Evolutionary conservation across 2,888 invertebrate species (phyloP).

Genomic region (Tenthredo scrophulariae): DNA sequence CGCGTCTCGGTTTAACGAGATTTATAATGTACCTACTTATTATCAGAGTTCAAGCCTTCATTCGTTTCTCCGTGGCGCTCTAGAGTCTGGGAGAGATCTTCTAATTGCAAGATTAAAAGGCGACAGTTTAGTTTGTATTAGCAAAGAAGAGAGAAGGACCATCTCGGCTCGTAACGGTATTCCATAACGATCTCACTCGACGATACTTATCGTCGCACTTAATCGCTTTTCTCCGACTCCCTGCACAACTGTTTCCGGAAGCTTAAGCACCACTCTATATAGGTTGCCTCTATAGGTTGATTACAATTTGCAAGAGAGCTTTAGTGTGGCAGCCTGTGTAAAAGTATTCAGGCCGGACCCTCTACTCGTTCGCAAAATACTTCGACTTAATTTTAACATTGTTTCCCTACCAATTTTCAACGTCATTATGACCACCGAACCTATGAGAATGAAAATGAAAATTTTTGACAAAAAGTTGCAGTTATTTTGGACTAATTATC

Average conservation of each 20-base stretch:
- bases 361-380: slow-evolving; percentile 5
- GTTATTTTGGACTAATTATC: not conserved
- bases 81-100: not conserved
- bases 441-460: not conserved
- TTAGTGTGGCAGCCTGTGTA: slow-evolving; percentile 37
- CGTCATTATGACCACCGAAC: not conserved
- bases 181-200: slow-evolving; percentile 52
- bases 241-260: slow-evolving; percentile 49
- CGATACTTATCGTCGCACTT: slow-evolving; percentile 52
- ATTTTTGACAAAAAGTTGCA: not conserved
- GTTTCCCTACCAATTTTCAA: slow-evolving; percentile 23
- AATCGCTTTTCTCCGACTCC: slow-evolving; percentile 53
- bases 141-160: slow-evolving; percentile 10
- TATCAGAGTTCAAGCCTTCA: slow-evolving; percentile 11
- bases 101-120: slow-evolving; percentile 42
- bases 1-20: not conserved
- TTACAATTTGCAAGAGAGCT: slow-evolving; percentile 36
- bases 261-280: slow-evolving; percentile 39
- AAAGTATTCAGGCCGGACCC: slow-evolving; percentile 13
- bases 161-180: slow-evolving; percentile 36
- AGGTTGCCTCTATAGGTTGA: slow-evolving; percentile 48
- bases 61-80: not conserved
- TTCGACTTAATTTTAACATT: slow-evolving; percentile 45
- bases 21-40: slow-evolving; percentile 11
- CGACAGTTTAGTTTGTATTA: slow-evolving; percentile 24